Evolutionary conservation across 2,888 invertebrate species (phyloP), one percentile per base, ranked within the genome.

Genomic region (Halictus quadricinctus): DNA sequence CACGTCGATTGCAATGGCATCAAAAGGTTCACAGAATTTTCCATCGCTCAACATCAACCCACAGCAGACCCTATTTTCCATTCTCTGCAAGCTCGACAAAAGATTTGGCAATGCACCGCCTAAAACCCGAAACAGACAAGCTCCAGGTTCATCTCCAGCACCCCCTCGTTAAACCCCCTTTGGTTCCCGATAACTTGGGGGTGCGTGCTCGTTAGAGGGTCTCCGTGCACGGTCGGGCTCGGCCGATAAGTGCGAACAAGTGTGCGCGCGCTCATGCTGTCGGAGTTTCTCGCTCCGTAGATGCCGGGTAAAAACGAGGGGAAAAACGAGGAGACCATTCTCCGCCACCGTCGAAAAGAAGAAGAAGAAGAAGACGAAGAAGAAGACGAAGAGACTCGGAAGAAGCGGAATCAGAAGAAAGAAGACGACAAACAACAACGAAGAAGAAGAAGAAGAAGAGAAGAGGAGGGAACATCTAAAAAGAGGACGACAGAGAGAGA

Each of bases 171-270:
- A 60, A 25, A 29, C 13, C 25, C 6, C 13, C 25, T 6, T 29
- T 1, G 25, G 60, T 29, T 25, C 48, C 58, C 77, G 84, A 84
- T 82, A 84, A 78, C 36, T 36, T 60, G 58, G 64, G 79, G 79
- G 81, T 88, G 88, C 86, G 88, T 86, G 88, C 87, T 88, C 89
- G 88, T 87, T 88, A 88, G 85, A 83, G 21, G 25, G 60, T 60
- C 25, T 60, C 6, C 2, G 60, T 15, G 60, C 88, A 77, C 76
- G 76, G 81, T 81, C 75, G 60, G 43, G 76, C 75, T 70, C 25
- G 66, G 78, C 89, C 54, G 89, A 87, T 88, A 88, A 87, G 87
- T 78, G 84, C 72, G 86, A 85, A 85, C 77, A 88, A 87, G 88
- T 88, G 84, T 83, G 88, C 84, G 54, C 54, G 8, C 10, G 54